Evolutionary conservation across 2,113 vertebrate genomes (phyloP), one percentile per base, ranked within the genome.

Genomic region (Brachirus orientalis): DNA sequence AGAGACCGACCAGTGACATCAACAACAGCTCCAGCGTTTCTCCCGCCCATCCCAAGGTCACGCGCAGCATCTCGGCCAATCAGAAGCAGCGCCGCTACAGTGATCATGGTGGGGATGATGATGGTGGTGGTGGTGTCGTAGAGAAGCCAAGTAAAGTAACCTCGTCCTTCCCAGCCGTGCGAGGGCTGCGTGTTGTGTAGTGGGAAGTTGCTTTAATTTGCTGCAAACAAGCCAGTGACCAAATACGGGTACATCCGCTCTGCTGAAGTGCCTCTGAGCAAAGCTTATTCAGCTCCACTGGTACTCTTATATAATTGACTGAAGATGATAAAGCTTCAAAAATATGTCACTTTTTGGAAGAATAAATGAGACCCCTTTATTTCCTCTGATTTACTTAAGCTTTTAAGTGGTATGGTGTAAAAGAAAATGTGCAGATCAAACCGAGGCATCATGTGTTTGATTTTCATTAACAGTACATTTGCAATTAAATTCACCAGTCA

Each of bases 81-180:
- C 98, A 99, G 95, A 99, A 99, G 60, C 98, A 99, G 63, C 94
- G 97, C 10, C 96, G 98, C 50, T 99, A 96, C 92, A 99, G 98
- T 36, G 98, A 99, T 89, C 97, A 99, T 63, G 97, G 97, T 99
- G 91, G 85, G 95, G 88, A 90, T 87, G 86, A 85, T 86, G 87
- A 86, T 59, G 85, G 70, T 83, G 85, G 79, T 87, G 86, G 82
- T 87, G 83, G 77, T 88, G 83, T 86, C 88, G 80, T 91, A 91
- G 88, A 92, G 92, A 90, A 90, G 81, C 86, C 77, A 88, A 87
- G 88, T 90, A 86, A 89, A 91, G 80, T 93, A 90, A 84, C 90
- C 48, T 60, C 76, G 51, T 85, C 48, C 45, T 77, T 80, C 55
- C 66, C 91, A 73, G 75, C 81, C 90, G 79, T 91, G 83, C 90